Conservation (phyloP, 1,140 invertebrate species). For the Drosophila hydei region DNA sequence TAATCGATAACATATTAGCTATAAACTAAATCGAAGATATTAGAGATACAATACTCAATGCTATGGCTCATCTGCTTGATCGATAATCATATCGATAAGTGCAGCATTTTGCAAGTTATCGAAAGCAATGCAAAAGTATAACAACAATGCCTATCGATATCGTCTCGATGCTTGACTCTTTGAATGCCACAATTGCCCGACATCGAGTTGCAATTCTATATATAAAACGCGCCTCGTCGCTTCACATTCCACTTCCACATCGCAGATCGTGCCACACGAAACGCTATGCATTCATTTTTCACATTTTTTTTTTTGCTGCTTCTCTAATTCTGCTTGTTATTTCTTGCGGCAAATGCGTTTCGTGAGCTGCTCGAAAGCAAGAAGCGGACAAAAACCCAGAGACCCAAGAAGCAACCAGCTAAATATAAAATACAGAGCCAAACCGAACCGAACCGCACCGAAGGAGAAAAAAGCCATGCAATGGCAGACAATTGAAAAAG, state of each 20-base stretch:
- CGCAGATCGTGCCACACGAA: conserved; percentile 47
- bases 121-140: too few species aligned
- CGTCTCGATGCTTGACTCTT: background rate
- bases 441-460: conserved; percentile 7
- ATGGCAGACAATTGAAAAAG: conserved; percentile 45
- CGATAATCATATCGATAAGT: background rate
- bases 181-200: background rate
- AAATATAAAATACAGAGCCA: conserved; percentile 48
- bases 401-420: conserved; percentile 38
- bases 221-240: conserved; percentile 21
- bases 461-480: conserved; percentile 26
- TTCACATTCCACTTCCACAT: conserved; percentile 33
- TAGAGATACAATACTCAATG: too few species aligned
- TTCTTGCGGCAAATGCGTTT: conserved; percentile 33
- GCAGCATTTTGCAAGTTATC: background rate
- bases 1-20: too few species aligned
- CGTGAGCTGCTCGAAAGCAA: conserved; percentile 30
- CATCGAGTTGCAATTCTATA: conserved; percentile 22
- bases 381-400: conserved; percentile 15
- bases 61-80: background rate
- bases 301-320: background rate
- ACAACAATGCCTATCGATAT: background rate
- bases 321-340: conserved; percentile 6
- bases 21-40: too few species aligned
- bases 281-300: conserved; percentile 32